These are phyloP conservation scores for Miniopterus natalensis DNA, from an alignment of 2,113 vertebrate genomes.

Conservation along the genomic window DNA sequence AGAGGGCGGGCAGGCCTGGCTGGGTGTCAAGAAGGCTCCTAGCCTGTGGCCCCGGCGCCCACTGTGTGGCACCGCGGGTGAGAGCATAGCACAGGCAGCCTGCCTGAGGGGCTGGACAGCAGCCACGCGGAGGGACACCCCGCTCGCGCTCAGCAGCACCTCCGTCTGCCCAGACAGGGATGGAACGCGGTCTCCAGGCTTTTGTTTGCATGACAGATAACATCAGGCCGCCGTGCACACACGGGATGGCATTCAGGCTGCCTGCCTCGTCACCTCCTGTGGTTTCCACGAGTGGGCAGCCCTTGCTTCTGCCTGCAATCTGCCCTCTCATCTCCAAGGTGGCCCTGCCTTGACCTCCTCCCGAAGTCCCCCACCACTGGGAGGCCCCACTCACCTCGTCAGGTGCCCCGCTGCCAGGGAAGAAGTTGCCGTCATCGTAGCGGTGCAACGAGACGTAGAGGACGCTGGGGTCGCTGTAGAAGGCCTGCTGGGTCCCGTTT, in stretches of 20 bases:
- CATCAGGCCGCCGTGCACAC: rapidly evolving
- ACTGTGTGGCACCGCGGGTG: constrained; percentile 89
- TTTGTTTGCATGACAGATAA: rapidly evolving
- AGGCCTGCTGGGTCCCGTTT: constrained; percentile 95
- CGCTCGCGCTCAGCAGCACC: rapidly evolving
- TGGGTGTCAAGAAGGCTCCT: rapidly evolving
- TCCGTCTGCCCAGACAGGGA: rapidly evolving
- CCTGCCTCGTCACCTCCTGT: rapidly evolving
- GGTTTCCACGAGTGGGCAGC: rapidly evolving
- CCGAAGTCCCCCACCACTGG: rapidly evolving
- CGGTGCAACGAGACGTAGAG: constrained; percentile 98
- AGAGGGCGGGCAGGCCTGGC: background rate
- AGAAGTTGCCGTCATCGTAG: constrained; percentile 99
- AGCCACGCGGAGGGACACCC: rapidly evolving
- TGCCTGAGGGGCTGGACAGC: rapidly evolving
- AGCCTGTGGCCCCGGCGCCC: constrained; percentile 91
- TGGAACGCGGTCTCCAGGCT: rapidly evolving
- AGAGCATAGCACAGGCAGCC: rapidly evolving
- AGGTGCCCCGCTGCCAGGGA: constrained; percentile 97
- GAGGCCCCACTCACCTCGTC: constrained; percentile 91
- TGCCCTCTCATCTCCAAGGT: rapidly evolving
- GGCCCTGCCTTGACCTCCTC: background rate
- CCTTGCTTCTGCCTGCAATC: rapidly evolving
- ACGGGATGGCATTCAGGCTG: rapidly evolving
- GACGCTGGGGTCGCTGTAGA: constrained; percentile 95